Conservation (phyloP, 2,113 vertebrate species). For the Sinocyclocheilus grahami region DNA sequence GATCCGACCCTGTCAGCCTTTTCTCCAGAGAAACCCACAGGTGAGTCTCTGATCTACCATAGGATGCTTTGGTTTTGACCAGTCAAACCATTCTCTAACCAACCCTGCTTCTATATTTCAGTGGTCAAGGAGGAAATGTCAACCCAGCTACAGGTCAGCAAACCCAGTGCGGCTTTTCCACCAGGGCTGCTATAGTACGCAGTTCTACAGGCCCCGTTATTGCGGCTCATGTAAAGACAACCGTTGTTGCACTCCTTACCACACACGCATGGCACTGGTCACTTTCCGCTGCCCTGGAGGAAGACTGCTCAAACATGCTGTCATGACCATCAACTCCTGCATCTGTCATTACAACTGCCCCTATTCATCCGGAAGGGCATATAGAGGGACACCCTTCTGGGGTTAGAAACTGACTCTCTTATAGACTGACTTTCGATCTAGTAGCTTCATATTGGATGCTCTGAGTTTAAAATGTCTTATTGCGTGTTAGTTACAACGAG, state of each 20-base stretch:
- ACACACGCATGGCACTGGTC: conserved; percentile 66
- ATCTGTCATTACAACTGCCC: conserved; percentile 76
- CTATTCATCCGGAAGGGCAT: conserved; percentile 49
- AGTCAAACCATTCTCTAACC: background rate
- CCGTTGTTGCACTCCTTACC: conserved; percentile 75
- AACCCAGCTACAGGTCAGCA: conserved; percentile 65
- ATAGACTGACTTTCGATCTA: background rate
- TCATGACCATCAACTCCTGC: conserved; percentile 80
- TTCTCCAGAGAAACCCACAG: conserved; percentile 41
- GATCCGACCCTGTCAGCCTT: conserved; percentile 75
- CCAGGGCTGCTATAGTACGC: conserved; percentile 73
- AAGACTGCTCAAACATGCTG: conserved; percentile 57
- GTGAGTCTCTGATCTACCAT: conserved; percentile 61
- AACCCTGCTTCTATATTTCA: conserved; percentile 44
- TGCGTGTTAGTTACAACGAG: background rate
- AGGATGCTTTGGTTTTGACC: background rate
- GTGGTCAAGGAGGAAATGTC: conserved; percentile 64
- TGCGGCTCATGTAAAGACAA: conserved; percentile 73
- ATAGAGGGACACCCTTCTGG: conserved; percentile 28
- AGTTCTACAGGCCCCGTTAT: conserved; percentile 64
- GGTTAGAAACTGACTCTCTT: conserved; percentile 23
- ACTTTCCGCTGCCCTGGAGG: conserved; percentile 71
- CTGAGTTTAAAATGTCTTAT: background rate
- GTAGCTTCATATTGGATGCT: conserved; percentile 1
- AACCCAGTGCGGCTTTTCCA: conserved; percentile 67